Conservation (phyloP, 2,888 invertebrate species). For the Limnephilus lunatus region DNA sequence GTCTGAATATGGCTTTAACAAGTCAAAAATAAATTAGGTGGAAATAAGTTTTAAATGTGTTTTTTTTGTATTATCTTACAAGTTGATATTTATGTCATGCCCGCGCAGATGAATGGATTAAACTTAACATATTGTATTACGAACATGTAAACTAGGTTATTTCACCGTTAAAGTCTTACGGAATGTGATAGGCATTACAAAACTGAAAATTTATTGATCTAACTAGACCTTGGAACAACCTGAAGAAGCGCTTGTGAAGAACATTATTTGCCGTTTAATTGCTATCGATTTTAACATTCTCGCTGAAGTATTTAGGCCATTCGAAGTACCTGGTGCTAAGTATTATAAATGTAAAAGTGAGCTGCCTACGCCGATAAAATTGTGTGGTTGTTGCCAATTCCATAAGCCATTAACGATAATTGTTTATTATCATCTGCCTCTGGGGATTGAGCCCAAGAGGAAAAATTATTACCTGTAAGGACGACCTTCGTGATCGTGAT, state of each 20-base stretch:
- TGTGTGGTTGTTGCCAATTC: background rate
- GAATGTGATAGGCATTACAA: background rate
- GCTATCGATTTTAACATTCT: background rate
- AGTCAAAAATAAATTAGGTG: too few species aligned
- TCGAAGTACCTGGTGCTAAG: background rate
- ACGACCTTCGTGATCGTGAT: too few species aligned
- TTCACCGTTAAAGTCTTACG: background rate
- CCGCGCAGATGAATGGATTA: background rate
- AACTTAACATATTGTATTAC: background rate
- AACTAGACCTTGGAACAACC: background rate
- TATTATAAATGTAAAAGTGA: background rate
- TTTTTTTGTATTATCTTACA: too few species aligned
- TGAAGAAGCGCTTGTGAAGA: background rate
- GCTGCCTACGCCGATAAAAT: background rate
- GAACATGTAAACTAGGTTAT: background rate
- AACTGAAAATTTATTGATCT: background rate
- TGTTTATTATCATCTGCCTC: background rate
- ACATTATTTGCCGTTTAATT: background rate
- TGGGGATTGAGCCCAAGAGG: background rate
- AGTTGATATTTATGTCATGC: too few species aligned
- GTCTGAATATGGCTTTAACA: too few species aligned
- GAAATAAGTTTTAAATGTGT: too few species aligned
- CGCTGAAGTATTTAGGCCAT: constrained; percentile 18
- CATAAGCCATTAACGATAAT: background rate
- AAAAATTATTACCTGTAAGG: too few species aligned